phyloP scores from a whole-genome alignment of 2,797 vertebrate genomes.

The Bradypodion pumilum region DNA sequence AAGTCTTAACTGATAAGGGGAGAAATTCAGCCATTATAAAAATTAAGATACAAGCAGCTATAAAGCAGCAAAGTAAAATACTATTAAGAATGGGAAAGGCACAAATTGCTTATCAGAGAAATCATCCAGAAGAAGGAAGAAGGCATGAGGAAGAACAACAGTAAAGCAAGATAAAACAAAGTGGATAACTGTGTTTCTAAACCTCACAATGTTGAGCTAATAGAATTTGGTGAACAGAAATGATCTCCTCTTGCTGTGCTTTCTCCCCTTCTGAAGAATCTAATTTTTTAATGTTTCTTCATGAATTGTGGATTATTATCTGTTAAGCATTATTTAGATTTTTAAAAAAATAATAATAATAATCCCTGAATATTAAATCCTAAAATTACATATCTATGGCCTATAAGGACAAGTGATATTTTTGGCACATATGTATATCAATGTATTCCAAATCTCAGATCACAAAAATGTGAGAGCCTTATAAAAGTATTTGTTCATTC shows the following conservation, averaged over 20 bases:
- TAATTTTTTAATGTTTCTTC: no score
- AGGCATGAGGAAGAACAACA: background rate
- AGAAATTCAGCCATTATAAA: background rate
- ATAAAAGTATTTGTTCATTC: background rate
- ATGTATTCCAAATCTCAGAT: background rate
- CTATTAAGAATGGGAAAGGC: background rate
- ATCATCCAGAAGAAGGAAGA: background rate
- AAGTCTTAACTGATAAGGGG: background rate
- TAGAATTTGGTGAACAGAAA: no score
- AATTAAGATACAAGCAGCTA: background rate
- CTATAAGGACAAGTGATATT: no score
- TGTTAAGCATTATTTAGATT: no score
- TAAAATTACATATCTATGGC: no score
- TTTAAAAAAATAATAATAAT: no score
- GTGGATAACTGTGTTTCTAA: background rate
- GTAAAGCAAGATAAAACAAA: background rate
- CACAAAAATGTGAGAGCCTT: background rate
- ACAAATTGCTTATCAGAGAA: background rate
- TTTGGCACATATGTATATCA: background rate
- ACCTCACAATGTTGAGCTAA: background rate
- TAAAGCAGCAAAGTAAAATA: background rate
- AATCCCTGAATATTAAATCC: no score
- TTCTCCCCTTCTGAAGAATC: no score
- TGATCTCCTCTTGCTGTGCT: no score
- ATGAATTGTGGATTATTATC: no score